phyloP scores from a whole-genome alignment of 2,888 invertebrate genomes.

The Luperina nickerlii region DNA sequence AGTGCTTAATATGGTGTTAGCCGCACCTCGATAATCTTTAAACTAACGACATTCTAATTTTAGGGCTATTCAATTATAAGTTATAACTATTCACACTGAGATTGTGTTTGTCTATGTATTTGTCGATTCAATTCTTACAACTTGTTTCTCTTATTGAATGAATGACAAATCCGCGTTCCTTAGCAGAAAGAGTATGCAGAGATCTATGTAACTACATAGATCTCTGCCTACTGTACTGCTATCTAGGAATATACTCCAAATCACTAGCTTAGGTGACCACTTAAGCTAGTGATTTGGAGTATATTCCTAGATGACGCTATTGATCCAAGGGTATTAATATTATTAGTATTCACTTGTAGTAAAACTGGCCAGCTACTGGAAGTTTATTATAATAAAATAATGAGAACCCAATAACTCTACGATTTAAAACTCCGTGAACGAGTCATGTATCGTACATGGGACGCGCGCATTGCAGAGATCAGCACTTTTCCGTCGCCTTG shows the following conservation, averaged over 20 bases:
- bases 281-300: not conserved
- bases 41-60: constrained; percentile 73
- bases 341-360: no score
- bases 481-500: no score
- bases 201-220: not conserved
- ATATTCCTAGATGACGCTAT: not conserved
- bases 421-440: not conserved
- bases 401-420: not conserved
- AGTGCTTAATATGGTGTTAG: constrained; percentile 49
- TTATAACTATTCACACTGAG: constrained; percentile 76
- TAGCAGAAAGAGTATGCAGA: not conserved
- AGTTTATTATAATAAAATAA: not conserved
- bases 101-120: constrained; percentile 66
- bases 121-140: constrained; percentile 61
- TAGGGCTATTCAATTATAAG: constrained; percentile 77
- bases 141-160: constrained; percentile 23
- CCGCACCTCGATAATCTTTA: constrained; percentile 75
- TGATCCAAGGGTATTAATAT: not conserved
- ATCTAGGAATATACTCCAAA: no score
- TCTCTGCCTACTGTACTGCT: no score
- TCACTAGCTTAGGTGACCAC: no score
- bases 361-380: no score
- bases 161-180: not conserved
- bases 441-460: no score
- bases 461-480: no score